phyloP scores from a whole-genome alignment of 2,888 invertebrate genomes.

The Petrolisthes manimaculis region DNA sequence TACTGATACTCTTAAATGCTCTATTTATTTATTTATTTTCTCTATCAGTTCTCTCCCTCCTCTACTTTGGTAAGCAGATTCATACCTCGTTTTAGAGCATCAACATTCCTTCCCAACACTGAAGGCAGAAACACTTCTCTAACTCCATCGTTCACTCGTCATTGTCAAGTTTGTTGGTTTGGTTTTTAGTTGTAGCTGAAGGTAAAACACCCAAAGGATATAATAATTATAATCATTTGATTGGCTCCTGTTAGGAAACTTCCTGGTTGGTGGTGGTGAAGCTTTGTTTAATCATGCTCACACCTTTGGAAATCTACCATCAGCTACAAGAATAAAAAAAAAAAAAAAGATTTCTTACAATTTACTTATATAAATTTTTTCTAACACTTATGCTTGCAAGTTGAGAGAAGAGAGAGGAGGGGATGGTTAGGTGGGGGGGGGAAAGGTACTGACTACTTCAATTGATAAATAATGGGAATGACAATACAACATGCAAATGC shows the following conservation, averaged over 20 bases:
- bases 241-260: no score
- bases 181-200: no score
- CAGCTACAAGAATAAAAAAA: no score
- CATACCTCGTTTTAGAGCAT: conserved; percentile 30
- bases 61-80: conserved; percentile 57
- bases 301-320: no score
- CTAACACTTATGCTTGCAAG: conserved; percentile 53
- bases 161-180: neutral
- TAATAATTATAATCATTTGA: no score
- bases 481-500: conserved; percentile 56
- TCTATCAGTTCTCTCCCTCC: conserved; percentile 2
- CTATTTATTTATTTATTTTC: conserved; percentile 32
- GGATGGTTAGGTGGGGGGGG: neutral
- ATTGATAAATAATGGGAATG: conserved; percentile 62
- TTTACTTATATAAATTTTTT: neutral
- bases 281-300: no score
- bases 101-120: conserved; percentile 35
- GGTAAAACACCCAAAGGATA: no score
- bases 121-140: conserved; percentile 36
- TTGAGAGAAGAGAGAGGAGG: conserved; percentile 11
- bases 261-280: no score
- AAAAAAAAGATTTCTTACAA: no score
- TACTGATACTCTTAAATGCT: conserved; percentile 39
- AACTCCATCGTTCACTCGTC: conserved; percentile 1
- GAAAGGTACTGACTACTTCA: conserved; percentile 34